A percentile compares a stretch with the other conserved stretches of the same genome.
Evolutionary conservation across 2,888 invertebrate species (phyloP).

Genomic region (Stenotaenia linearis): DNA sequence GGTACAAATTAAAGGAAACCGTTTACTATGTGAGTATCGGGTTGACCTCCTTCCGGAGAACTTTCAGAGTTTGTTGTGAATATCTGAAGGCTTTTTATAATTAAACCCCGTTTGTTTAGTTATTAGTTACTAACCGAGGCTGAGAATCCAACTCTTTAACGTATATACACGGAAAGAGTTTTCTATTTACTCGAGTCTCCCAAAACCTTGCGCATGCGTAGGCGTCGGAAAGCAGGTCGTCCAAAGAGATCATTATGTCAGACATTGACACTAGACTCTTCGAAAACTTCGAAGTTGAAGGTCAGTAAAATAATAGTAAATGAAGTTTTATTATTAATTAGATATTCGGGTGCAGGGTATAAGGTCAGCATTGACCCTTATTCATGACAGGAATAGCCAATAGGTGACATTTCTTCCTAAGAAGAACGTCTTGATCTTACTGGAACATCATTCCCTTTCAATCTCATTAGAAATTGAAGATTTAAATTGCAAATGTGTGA

Average conservation of each 20-base stretch:
- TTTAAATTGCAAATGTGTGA: background rate
- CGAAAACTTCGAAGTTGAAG: background rate
- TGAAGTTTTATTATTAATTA: no score
- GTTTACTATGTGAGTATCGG: background rate
- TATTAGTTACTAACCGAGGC: no score
- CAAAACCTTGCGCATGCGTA: background rate
- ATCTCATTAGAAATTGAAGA: background rate
- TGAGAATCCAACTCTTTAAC: background rate
- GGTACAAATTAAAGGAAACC: slow-evolving; percentile 26
- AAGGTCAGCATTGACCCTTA: slow-evolving; percentile 4
- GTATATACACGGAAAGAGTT: no score
- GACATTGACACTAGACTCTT: background rate
- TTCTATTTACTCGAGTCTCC: no score
- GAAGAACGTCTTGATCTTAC: background rate
- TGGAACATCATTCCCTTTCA: slow-evolving; percentile 12
- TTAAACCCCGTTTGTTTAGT: no score
- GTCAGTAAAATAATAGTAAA: background rate
- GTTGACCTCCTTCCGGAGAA: slow-evolving; percentile 9
- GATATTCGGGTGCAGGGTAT: background rate
- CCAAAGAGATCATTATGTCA: background rate
- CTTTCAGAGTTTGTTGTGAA: background rate
- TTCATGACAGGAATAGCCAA: background rate
- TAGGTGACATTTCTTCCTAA: background rate
- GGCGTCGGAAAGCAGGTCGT: slow-evolving; percentile 2
- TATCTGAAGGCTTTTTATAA: background rate